Percentiles rank a stretch among this genome's conserved stretches.
phyloP scores from a whole-genome alignment of 2,113 vertebrate genomes.

The Capricornis sumatraensis region DNA sequence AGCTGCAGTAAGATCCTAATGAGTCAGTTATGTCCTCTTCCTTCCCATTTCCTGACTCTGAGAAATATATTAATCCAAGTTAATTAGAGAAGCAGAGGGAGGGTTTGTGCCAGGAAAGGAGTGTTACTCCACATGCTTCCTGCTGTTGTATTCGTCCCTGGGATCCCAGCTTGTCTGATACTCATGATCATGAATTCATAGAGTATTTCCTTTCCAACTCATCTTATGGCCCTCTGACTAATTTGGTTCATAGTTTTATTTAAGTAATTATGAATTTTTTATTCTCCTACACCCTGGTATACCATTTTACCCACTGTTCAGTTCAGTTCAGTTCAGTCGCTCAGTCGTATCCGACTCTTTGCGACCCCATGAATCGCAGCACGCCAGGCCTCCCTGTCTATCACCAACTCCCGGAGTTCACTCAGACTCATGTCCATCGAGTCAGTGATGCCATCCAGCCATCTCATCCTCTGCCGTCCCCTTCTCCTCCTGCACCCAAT shows the following conservation, averaged over 20 bases:
- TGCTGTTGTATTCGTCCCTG: neutral
- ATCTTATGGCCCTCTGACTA: conserved; percentile 5
- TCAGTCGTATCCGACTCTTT: no score
- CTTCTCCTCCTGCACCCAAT: no score
- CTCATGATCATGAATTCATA: neutral
- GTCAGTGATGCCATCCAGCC: no score
- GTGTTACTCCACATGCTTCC: neutral
- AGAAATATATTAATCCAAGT: neutral
- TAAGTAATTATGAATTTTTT: neutral
- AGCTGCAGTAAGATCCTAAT: neutral
- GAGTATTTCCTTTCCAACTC: neutral
- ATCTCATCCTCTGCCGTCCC: no score
- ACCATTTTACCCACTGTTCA: neutral
- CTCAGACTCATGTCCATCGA: no score
- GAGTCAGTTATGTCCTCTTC: neutral
- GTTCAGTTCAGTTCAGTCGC: no score
- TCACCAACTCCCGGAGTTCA: no score
- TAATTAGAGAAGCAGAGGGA: neutral
- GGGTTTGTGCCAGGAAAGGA: neutral
- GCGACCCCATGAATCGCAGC: no score
- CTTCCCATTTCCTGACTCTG: neutral
- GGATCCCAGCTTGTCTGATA: neutral
- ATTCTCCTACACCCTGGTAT: neutral
- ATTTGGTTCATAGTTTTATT: conserved; percentile 1
- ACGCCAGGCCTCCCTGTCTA: no score